Conservation (phyloP, 2,113 vertebrate species). For the Garra rufa region DNA sequence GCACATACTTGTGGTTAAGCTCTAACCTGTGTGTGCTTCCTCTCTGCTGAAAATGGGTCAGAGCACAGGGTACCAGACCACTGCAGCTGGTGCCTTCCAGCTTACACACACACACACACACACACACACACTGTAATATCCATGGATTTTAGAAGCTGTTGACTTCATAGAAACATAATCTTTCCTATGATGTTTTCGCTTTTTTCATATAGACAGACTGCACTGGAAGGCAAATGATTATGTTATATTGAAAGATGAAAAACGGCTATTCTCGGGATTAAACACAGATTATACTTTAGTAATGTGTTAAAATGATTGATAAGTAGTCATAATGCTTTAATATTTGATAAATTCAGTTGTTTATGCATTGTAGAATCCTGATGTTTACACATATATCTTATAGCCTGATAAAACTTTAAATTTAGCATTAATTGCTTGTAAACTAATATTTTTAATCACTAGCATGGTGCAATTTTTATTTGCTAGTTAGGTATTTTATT, state of each 20-base stretch:
- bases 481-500: background rate
- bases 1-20: constrained; percentile 61
- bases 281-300: background rate
- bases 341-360: background rate
- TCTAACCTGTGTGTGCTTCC: constrained; percentile 69
- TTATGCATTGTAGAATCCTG: background rate
- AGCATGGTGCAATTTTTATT: background rate
- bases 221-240: constrained; percentile 4
- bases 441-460: background rate
- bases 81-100: constrained; percentile 64
- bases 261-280: background rate
- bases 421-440: background rate
- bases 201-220: constrained; percentile 36
- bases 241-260: constrained; percentile 15
- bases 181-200: constrained; percentile 65
- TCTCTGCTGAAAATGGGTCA: constrained; percentile 73
- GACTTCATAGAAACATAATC: constrained; percentile 74
- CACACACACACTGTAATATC: constrained; percentile 63
- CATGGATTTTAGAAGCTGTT: constrained; percentile 68
- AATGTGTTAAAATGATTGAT: background rate
- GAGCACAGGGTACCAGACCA: constrained; percentile 54
- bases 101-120: constrained; percentile 61
- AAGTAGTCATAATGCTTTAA: background rate
- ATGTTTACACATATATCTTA: background rate
- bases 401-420: background rate